phyloP scores from a whole-genome alignment of 2,797 vertebrate species.

The Chloroceryle inda region DNA sequence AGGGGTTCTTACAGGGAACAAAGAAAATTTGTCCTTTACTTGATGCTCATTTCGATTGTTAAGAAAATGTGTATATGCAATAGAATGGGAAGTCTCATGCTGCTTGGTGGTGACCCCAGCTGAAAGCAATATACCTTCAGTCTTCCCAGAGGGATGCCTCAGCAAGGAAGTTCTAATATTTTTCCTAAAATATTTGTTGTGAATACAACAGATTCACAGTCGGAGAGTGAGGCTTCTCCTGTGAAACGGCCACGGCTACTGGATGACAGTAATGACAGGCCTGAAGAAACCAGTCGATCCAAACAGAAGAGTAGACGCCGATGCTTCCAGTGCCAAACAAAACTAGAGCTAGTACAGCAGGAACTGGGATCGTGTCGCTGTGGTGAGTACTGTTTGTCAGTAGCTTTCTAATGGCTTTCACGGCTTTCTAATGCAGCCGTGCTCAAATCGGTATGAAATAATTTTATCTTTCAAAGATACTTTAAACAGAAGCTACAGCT shows the following conservation, averaged over 20 bases:
- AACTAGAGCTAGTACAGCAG: constrained; percentile 98
- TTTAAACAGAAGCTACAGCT: background rate
- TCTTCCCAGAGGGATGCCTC: constrained; percentile 23
- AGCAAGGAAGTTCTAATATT: constrained; percentile 55
- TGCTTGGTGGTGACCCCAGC: background rate
- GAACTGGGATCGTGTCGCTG: constrained; percentile 98
- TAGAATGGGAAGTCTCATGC: background rate
- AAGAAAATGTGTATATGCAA: background rate
- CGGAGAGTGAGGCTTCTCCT: constrained; percentile 91
- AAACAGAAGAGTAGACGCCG: constrained; percentile 97
- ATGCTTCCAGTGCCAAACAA: constrained; percentile 98
- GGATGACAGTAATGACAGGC: constrained; percentile 84
- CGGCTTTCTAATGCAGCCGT: rapidly evolving
- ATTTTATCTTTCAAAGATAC: background rate
- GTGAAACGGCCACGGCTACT: constrained; percentile 90
- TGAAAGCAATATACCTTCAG: constrained; percentile 18
- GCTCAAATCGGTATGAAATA: background rate
- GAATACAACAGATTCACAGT: constrained; percentile 88
- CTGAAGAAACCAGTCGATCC: constrained; percentile 87
- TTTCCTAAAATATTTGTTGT: constrained; percentile 71
- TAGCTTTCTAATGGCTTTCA: background rate
- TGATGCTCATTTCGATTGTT: background rate
- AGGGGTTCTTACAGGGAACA: background rate
- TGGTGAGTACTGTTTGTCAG: constrained; percentile 81
- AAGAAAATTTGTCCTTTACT: constrained; percentile 27